Percentiles rank a stretch among this genome's conserved stretches.
Evolutionary conservation across 1,140 invertebrate species (phyloP).

Genomic region (Brachystomella parvula): DNA sequence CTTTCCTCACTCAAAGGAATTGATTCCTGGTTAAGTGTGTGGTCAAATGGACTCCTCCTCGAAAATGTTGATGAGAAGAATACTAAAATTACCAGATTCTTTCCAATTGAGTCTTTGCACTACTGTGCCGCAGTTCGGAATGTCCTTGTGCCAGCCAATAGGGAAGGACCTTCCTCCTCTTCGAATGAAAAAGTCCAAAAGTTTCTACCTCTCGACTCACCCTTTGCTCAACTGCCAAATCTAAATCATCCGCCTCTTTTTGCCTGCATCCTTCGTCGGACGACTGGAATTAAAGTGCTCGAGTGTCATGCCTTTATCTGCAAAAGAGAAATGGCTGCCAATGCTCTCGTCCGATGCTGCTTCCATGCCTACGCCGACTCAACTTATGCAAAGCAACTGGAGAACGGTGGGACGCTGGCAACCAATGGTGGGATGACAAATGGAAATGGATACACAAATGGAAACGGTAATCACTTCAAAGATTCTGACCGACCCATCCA

Average conservation of each 20-base stretch:
- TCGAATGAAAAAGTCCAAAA: conserved; percentile 45
- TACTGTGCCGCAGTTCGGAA: conserved; percentile 95
- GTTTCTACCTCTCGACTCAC: conserved; percentile 92
- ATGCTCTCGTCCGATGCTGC: conserved; percentile 85
- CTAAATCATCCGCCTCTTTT: conserved; percentile 89
- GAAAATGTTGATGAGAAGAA: conserved; percentile 95
- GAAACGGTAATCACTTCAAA: conserved; percentile 40
- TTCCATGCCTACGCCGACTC: conserved; percentile 92
- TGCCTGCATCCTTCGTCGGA: conserved; percentile 87
- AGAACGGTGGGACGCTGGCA: conserved; percentile 55
- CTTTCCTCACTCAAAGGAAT: conserved; percentile 78
- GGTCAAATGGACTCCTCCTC: conserved; percentile 89
- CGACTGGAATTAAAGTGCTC: conserved; percentile 95
- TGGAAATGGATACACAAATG: conserved; percentile 12
- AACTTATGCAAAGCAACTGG: conserved; percentile 67
- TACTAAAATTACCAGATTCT: conserved; percentile 90
- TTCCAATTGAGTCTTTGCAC: conserved; percentile 91
- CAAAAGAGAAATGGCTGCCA: conserved; percentile 87
- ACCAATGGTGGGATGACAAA: conserved; percentile 41
- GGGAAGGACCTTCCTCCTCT: conserved; percentile 49
- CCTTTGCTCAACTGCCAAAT: conserved; percentile 80
- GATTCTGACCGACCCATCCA: conserved; percentile 29
- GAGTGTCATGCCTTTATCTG: conserved; percentile 99
- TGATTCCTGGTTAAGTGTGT: conserved; percentile 94
- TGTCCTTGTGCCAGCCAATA: conserved; percentile 53